Conservation (phyloP, 1,140 invertebrate genomes). For the Pseudomyrmex pallidus region DNA sequence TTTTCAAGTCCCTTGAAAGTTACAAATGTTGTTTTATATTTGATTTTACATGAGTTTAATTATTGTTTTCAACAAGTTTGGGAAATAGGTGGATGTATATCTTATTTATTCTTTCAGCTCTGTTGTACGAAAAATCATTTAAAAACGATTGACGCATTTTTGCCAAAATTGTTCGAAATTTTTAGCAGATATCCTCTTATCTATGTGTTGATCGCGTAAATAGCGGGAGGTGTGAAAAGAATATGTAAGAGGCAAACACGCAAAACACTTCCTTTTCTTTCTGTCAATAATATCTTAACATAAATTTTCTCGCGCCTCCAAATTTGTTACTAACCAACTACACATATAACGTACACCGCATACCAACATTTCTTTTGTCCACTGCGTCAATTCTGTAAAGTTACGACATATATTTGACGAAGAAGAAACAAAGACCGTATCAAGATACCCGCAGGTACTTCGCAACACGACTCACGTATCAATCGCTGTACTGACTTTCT, state of each 20-base stretch:
- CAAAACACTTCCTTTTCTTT: slow-evolving; percentile 1
- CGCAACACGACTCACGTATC: slow-evolving; percentile 28
- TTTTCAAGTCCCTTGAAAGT: slow-evolving; percentile 53
- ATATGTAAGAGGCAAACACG: slow-evolving; percentile 6
- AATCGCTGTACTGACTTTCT: slow-evolving; percentile 72
- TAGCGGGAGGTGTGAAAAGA: slow-evolving; percentile 11
- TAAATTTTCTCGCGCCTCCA: slow-evolving; percentile 27
- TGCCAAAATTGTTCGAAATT: slow-evolving; percentile 43
- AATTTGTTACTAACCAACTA: slow-evolving; percentile 48
- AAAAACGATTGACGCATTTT: not conserved
- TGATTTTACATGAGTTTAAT: slow-evolving; percentile 69
- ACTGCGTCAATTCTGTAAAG: not conserved
- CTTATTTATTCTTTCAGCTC: slow-evolving; percentile 61
- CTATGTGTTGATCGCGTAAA: not conserved
- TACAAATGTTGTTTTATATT: slow-evolving; percentile 82
- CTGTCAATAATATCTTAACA: slow-evolving; percentile 12
- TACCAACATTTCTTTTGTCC: too few species aligned
- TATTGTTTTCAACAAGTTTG: slow-evolving; percentile 59
- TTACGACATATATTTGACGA: slow-evolving; percentile 5
- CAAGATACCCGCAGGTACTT: not conserved
- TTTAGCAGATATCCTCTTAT: slow-evolving; percentile 15
- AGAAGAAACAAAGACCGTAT: not conserved
- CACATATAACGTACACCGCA: too few species aligned
- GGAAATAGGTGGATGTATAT: slow-evolving; percentile 59
- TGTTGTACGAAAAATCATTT: slow-evolving; percentile 18